Evolutionary conservation across 2,113 vertebrate genomes (phyloP).

Genomic region (Leucopsar rothschildi): DNA sequence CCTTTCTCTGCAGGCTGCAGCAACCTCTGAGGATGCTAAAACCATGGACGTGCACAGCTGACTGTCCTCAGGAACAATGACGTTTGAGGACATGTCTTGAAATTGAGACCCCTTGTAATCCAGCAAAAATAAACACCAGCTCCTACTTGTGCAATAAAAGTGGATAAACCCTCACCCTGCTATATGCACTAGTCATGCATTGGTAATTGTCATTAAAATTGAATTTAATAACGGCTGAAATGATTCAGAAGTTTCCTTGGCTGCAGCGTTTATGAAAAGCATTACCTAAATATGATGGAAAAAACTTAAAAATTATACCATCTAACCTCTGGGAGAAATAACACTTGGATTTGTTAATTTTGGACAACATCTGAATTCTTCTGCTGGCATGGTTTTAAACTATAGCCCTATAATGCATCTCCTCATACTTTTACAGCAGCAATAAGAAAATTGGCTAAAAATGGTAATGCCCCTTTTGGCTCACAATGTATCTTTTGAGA

Average conservation of each 20-base stretch:
- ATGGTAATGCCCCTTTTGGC: background rate
- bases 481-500: background rate
- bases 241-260: background rate
- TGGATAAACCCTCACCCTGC: background rate
- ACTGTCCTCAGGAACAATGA: background rate
- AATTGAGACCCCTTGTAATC: background rate
- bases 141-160: background rate
- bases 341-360: conserved; percentile 37
- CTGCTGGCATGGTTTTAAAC: background rate
- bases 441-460: conserved; percentile 20
- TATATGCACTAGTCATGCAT: background rate
- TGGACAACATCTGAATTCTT: conserved; percentile 11
- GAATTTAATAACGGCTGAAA: background rate
- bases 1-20: background rate
- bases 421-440: background rate
- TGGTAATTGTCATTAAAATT: background rate
- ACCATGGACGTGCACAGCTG: background rate
- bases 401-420: background rate
- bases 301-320: background rate
- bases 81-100: fast-evolving
- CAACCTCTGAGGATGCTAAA: background rate
- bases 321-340: conserved; percentile 24
- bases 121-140: background rate
- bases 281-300: background rate
- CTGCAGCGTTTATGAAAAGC: background rate